Percentiles rank a stretch among this genome's conserved stretches.
These are phyloP conservation scores for Polydrusus pterygomalis DNA, from an alignment of 2,888 invertebrate genomes.

Conservation along the genomic window DNA sequence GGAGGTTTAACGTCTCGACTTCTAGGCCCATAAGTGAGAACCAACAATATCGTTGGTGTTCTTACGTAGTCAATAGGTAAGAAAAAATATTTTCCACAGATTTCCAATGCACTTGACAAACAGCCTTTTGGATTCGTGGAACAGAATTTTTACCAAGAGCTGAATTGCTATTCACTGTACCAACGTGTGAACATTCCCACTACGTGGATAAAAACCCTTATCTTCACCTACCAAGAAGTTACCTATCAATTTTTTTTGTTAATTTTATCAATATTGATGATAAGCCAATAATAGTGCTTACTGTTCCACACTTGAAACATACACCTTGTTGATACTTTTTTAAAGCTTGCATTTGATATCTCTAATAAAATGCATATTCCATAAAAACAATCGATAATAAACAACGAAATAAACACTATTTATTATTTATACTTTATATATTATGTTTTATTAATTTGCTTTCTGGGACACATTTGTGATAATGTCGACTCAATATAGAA, in stretches of 20 bases:
- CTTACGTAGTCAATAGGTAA: no score
- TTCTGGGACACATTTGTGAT: neutral
- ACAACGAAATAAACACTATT: neutral
- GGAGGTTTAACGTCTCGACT: no score
- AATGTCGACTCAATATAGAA: conserved; percentile 13
- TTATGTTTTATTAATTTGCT: neutral
- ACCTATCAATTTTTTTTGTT: neutral
- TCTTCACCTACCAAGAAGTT: neutral
- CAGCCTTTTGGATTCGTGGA: no score
- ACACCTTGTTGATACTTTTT: conserved; percentile 2
- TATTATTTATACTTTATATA: neutral
- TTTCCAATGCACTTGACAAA: no score
- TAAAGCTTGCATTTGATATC: neutral
- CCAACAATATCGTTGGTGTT: no score
- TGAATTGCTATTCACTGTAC: no score
- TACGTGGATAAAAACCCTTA: neutral
- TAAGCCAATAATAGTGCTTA: conserved; percentile 7
- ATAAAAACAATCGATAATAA: conserved; percentile 8
- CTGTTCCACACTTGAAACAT: neutral
- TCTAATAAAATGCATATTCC: conserved; percentile 11
- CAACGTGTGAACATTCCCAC: neutral
- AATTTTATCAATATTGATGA: conserved; percentile 2
- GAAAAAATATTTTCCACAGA: no score
- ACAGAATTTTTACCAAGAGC: no score
- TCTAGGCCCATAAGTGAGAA: no score